These are phyloP conservation scores for Trypoxylon attenuatum DNA, from an alignment of 2,888 invertebrate species.

Conservation along the genomic window DNA sequence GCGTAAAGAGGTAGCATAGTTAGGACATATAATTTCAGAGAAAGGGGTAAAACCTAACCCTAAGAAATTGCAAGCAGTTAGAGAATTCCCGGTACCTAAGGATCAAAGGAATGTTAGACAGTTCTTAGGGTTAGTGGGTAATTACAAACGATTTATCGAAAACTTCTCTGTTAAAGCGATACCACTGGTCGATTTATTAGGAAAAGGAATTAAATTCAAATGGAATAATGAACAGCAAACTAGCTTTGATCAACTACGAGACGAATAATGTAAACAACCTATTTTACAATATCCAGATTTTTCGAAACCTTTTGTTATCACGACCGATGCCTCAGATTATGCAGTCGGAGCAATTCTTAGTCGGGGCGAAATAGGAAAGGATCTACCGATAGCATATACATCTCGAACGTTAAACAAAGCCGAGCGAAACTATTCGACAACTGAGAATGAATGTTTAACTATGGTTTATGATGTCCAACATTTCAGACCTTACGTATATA, in stretches of 20 bases:
- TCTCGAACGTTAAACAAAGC: slow-evolving; percentile 2
- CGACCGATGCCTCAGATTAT: too few relatives aligned
- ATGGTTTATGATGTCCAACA: neutral
- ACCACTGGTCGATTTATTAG: neutral
- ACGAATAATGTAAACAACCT: neutral
- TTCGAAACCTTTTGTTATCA: neutral
- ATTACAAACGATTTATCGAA: slow-evolving; percentile 5
- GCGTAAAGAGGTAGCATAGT: neutral
- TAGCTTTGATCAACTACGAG: neutral
- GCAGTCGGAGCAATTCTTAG: too few relatives aligned
- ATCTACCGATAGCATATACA: neutral
- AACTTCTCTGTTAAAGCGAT: neutral
- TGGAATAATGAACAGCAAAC: neutral
- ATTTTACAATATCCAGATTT: slow-evolving; percentile 4
- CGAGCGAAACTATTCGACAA: slow-evolving; percentile 3
- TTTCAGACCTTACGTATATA: slow-evolving; percentile 1
- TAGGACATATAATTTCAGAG: neutral
- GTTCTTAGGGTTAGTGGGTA: slow-evolving; percentile 6
- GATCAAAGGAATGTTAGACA: neutral
- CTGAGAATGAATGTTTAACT: neutral
- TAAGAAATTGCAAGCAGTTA: neutral
- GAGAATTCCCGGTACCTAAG: neutral
- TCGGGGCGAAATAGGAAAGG: neutral
- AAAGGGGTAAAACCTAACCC: neutral
- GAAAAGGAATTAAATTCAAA: neutral